Percentiles rank a stretch among this genome's conserved stretches.
Evolutionary conservation across 2,888 invertebrate species (phyloP).

Genomic region (Acholoe squamosa): DNA sequence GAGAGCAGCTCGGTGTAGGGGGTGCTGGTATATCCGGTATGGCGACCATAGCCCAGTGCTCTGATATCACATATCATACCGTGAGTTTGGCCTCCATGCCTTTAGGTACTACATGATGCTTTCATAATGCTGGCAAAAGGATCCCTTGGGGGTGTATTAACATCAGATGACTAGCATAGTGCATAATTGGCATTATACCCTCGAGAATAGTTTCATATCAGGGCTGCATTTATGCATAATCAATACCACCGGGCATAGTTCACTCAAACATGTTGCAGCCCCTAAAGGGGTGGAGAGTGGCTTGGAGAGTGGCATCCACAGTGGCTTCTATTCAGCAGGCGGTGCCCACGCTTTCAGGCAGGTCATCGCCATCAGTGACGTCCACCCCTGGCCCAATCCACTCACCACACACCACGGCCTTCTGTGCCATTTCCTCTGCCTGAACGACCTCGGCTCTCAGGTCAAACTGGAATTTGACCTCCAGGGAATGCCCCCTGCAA

Average conservation of each 20-base stretch:
- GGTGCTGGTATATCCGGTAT: neutral
- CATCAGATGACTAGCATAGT: too few species aligned
- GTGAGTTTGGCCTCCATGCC: too few species aligned
- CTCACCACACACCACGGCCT: neutral
- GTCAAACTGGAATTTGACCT: conserved; percentile 48
- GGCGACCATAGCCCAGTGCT: neutral
- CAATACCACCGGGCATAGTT: too few species aligned
- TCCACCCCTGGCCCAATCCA: neutral
- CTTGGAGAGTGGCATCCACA: conserved; percentile 29
- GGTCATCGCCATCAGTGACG: neutral
- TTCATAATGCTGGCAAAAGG: too few species aligned
- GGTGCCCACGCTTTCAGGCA: neutral
- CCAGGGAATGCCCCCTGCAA: conserved; percentile 34
- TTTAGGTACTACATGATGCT: too few species aligned
- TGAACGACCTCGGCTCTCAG: neutral
- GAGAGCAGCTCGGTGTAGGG: neutral
- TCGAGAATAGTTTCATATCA: too few species aligned
- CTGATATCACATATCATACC: conserved; percentile 51
- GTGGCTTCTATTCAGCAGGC: conserved; percentile 46
- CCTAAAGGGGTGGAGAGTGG: too few species aligned
- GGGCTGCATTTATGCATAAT: too few species aligned
- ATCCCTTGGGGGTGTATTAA: too few species aligned
- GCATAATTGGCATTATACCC: too few species aligned
- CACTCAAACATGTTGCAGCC: too few species aligned
- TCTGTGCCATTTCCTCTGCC: conserved; percentile 16